phyloP scores from a whole-genome alignment of 1,140 invertebrate genomes.

The Drosophila sechellia region DNA sequence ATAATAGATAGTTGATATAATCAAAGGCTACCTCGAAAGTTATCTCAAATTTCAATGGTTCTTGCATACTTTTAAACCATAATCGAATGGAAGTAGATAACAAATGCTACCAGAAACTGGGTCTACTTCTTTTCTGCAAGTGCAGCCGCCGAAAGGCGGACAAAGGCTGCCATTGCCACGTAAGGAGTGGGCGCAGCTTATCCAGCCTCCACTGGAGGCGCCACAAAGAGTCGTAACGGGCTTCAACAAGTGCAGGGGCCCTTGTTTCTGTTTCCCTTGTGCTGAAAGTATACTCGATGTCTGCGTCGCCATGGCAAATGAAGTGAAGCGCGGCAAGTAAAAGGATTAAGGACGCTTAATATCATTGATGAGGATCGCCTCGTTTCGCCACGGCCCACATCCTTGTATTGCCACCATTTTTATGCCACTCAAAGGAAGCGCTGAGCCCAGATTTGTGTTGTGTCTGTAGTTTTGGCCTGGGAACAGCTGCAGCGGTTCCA shows the following conservation, averaged over 20 bases:
- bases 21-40: too few species aligned
- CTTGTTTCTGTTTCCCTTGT: constrained; percentile 30
- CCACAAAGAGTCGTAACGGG: constrained; percentile 30
- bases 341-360: constrained; percentile 82
- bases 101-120: too few species aligned
- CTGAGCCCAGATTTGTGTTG: constrained; percentile 58
- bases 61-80: too few species aligned
- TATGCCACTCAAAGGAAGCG: constrained; percentile 39
- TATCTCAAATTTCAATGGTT: too few species aligned
- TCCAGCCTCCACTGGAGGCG: constrained; percentile 18
- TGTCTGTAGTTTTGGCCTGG: constrained; percentile 20
- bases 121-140: not conserved
- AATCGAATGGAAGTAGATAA: too few species aligned
- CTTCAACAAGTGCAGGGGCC: constrained; percentile 36
- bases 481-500: constrained; percentile 65
- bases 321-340: constrained; percentile 66
- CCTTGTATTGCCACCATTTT: constrained; percentile 42
- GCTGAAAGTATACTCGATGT: constrained; percentile 8
- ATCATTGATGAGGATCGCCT: constrained; percentile 72
- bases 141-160: not conserved
- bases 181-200: constrained; percentile 27
- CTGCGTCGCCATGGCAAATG: constrained; percentile 51
- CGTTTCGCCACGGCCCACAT: constrained; percentile 2
- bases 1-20: too few species aligned
- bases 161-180: constrained; percentile 16